A percentile compares a stretch with the other conserved stretches of the same genome.
phyloP scores from a whole-genome alignment of 1,140 invertebrate genomes.

The Drosophila rhopaloa region DNA sequence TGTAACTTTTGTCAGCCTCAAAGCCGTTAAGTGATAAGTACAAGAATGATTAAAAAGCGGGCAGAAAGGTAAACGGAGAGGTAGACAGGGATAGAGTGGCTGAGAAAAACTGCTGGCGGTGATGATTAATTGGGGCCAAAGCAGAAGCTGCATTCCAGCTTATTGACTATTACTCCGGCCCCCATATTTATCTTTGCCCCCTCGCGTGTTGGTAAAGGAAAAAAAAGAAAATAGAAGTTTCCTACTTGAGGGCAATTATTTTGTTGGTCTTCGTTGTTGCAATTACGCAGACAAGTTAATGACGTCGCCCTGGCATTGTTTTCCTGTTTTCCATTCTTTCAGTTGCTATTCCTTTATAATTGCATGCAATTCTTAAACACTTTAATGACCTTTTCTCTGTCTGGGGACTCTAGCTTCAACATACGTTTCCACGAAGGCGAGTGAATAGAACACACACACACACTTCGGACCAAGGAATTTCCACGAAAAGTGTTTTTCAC shows the following conservation, averaged over 20 bases:
- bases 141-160: constrained; percentile 48
- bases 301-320: constrained; percentile 27
- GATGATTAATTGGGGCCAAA: constrained; percentile 49
- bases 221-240: constrained; percentile 3
- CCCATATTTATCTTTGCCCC: constrained; percentile 5
- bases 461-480: constrained; percentile 27
- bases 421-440: constrained; percentile 35
- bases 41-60: constrained; percentile 30
- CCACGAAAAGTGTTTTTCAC: constrained; percentile 44
- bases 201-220: constrained; percentile 15
- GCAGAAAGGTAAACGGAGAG: constrained; percentile 13
- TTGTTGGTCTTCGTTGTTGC: constrained; percentile 36
- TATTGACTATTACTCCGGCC: constrained; percentile 33
- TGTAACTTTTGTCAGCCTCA: constrained; percentile 71
- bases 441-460: constrained; percentile 6
- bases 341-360: constrained; percentile 27
- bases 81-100: neutral
- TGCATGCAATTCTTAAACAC: constrained; percentile 37
- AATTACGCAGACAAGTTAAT: constrained; percentile 58
- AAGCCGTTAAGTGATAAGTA: constrained; percentile 62
- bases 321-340: constrained; percentile 17
- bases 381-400: constrained; percentile 31
- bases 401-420: neutral
- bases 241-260: constrained; percentile 37
- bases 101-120: constrained; percentile 40